Conservation (phyloP, 2,797 vertebrate genomes). For the Lepidocolaptes lacrymiger region DNA sequence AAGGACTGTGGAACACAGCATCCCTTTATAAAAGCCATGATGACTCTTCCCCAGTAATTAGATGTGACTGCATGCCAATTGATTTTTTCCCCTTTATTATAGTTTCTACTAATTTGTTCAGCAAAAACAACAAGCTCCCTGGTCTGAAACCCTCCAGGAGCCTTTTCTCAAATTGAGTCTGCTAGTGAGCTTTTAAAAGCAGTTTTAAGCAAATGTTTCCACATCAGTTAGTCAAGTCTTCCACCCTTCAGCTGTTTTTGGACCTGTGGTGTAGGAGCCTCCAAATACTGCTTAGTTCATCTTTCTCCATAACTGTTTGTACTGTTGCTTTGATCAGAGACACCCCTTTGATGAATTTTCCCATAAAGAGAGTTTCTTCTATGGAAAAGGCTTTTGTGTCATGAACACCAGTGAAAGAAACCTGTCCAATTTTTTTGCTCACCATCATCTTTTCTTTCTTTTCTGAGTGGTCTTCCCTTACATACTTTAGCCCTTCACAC, state of each 20-base stretch:
- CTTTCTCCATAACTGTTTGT: background rate
- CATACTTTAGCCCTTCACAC: background rate
- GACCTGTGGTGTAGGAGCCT: background rate
- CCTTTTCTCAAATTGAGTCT: background rate
- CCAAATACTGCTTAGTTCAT: background rate
- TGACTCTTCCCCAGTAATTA: slow-evolving; percentile 1
- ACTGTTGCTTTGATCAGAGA: background rate
- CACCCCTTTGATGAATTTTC: background rate
- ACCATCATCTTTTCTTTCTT: background rate
- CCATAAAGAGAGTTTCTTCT: background rate
- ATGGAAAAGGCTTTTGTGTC: background rate
- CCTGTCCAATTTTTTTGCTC: background rate
- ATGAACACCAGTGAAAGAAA: background rate
- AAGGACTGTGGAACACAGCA: background rate
- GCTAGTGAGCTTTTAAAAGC: background rate
- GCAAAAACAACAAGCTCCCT: background rate
- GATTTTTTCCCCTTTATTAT: background rate
- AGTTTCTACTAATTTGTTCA: slow-evolving; percentile 8
- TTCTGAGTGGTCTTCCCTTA: background rate
- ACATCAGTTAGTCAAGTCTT: background rate
- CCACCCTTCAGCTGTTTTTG: background rate
- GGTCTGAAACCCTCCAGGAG: background rate
- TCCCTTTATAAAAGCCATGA: background rate
- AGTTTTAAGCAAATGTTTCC: background rate
- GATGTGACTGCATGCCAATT: background rate